Base-by-base conservation (phyloP, 23 tunicate genomes). In the Halocynthia roretzi region DNA sequence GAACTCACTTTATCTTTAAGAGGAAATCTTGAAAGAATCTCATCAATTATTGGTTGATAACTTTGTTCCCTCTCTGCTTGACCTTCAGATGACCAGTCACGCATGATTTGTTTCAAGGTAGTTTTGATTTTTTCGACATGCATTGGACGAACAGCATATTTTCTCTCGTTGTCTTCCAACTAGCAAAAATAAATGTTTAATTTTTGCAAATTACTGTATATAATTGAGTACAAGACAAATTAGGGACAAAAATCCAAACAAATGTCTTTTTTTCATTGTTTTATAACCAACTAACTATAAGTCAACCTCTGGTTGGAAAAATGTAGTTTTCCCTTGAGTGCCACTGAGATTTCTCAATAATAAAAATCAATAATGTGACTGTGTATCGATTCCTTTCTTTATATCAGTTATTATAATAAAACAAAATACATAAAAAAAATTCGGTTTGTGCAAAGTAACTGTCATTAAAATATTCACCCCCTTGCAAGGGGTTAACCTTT, bases 31-130 rank as follows among this genome's bases (percentile, higher is more conserved):
- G 52, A 18, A 9, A 53, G 10, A 17, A 89, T 86, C 67, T 92
- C 92, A 6, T 86, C 71, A 22, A 92, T 86, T 10, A 94, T 81
- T 55, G 91, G 95, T 52, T 81, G 51, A 72, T 94, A 94, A 63
- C 87, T 84, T 51, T 54, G 23, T 18, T 63, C 61, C 58, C 99
- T 54, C 66, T 94, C 99, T 20, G 67, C 62, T 56, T 70, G 82
- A 14, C 99, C 99, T 53, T 87, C 87, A 14, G 52, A 53, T 68
- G 96, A 88, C 99, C 99, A 94, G 77, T 94, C 99, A 44, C 99
- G 88, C n/a, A 83, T 84, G 53, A 94, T 94, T 73, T 94, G 99
- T 80, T 85, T 88, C 57, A 94, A 53, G 51, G 99, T 94, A 0
- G 99, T 90, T 60, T 83, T 83, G 44, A 94, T 96, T 73, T 88